Evolutionary conservation across 2,113 vertebrate genomes (phyloP), one percentile per base, ranked within the genome.

Genomic region (Pseudorasbora parva): DNA sequence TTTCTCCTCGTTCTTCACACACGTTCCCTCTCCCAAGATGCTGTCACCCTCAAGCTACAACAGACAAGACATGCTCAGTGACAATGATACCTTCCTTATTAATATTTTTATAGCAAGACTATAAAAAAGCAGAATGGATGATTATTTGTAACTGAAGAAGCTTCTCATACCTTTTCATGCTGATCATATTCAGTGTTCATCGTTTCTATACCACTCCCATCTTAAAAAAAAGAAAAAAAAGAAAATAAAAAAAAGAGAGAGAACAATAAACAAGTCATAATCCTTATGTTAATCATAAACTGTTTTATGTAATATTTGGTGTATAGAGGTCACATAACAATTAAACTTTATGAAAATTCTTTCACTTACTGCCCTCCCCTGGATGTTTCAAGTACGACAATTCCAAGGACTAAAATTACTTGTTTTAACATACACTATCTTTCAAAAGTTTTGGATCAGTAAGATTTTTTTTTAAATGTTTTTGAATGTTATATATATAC

Each of bases 1-100:
- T 64, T 82, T 86, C 62, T 88, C 89, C 43, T 88, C 86, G 2
- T 62, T 76, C 54, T 85, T 87, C 64, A 87, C 84, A 21, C 2
- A 17, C 7, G 80, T 60, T 30, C 59, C 59, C 15, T 87, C 80
- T 60, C 37, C 75, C 56, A 64, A 17, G 14, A 47, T 3, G 21
- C 47, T 75, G 19, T 88, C 88, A 5, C 43, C 59, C 54, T 72
- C 81, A 5, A 54, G 6, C 86, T 85, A 45, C 30, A 45, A 66
- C 23, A 73, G 62, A n/a, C 4, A 76, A 9, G 1, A 54, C 7
- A 45, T 45, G 51, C 54, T 30, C 23, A 64, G 23, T 85, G 14
- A 83, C 59, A 15, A 51, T 51, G 4, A 57, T 3, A 86, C 1
- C 25, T 25, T 73, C 2, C 69, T 73, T 41, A 6, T 68, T 69